Percentiles rank a stretch among this genome's conserved stretches.
Evolutionary conservation across 1,140 invertebrate species (phyloP).

Genomic region (Drosophila kikkawai): DNA sequence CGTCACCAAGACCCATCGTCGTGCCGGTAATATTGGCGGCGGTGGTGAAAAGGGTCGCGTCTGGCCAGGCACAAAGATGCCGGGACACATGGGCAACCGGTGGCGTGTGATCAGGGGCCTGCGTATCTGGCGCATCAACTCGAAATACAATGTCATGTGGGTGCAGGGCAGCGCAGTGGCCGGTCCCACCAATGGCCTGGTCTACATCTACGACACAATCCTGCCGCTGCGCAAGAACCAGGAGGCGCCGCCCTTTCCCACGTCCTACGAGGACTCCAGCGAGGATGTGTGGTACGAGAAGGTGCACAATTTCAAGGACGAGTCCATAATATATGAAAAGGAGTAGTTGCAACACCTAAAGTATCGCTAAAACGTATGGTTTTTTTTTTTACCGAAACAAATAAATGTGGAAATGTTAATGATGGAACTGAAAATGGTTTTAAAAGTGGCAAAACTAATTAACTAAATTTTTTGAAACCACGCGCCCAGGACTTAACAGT

Average conservation of each 20-base stretch:
- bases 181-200: conserved; percentile 92
- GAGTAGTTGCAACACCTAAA: conserved; percentile 47
- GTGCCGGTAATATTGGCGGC: conserved; percentile 95
- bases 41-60: conserved; percentile 94
- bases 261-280: conserved; percentile 88
- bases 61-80: conserved; percentile 98
- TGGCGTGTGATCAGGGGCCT: conserved; percentile 90
- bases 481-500: not conserved
- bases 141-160: conserved; percentile 96
- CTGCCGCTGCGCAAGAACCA: conserved; percentile 87
- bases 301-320: conserved; percentile 80
- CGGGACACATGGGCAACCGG: conserved; percentile 97
- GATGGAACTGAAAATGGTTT: not conserved
- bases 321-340: conserved; percentile 69
- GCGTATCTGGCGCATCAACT: conserved; percentile 96
- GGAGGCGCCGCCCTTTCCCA: conserved; percentile 92
- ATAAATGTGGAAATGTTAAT: conserved; percentile 14
- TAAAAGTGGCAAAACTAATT: not conserved
- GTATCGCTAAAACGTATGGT: conserved; percentile 8
- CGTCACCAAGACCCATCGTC: conserved; percentile 97
- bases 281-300: conserved; percentile 80
- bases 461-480: not conserved
- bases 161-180: conserved; percentile 92
- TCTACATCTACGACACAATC: conserved; percentile 93
- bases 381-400: conserved; percentile 20